phyloP scores from a whole-genome alignment of 2,113 vertebrate genomes.

The cat (Felis catus) region F.catus_Fca126_mat1.0 CM031420.1:118108501-118109000 shows the following conservation, averaged over 20 bases:
- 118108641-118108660: not conserved
- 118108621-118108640: not conserved
- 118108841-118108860: not conserved
- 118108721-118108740: not conserved
- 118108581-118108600: not conserved
- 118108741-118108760: not conserved
- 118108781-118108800: not conserved
- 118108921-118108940: not conserved
- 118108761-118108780: not conserved
- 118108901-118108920: not conserved
- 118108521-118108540: not conserved
- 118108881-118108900: not conserved
- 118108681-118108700: not conserved
- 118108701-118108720: not conserved
- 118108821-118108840: not conserved
- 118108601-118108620: not conserved
- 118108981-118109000: not conserved
- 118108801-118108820: not conserved
- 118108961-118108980: not conserved
- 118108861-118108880: not conserved
- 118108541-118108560: not conserved
- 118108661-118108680: not conserved
- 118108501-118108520: not conserved
- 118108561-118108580: not conserved
- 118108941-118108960: not conserved